A percentile compares a stretch with the other conserved stretches of the same genome.
Conservation (phyloP, 2,113 vertebrate genomes). For the Noturus placidus region DNA sequence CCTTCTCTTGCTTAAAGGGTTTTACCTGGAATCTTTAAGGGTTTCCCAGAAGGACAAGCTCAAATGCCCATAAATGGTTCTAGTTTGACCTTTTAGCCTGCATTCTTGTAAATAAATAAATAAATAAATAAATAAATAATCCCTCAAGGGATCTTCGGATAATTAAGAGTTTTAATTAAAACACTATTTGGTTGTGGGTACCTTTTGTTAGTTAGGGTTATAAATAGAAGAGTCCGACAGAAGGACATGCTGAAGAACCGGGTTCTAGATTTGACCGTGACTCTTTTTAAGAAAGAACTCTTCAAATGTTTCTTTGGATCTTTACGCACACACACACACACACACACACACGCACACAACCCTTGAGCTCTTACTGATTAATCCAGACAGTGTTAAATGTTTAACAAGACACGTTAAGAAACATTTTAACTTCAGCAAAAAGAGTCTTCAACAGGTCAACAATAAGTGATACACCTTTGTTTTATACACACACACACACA, state of each 20-base stretch:
- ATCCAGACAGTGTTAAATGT: neutral
- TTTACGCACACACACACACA: neutral
- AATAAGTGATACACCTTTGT: constrained; percentile 22
- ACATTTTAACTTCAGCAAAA: constrained; percentile 19
- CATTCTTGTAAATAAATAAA: neutral
- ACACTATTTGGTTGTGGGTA: neutral
- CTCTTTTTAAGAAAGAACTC: too few species aligned
- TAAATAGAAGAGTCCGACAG: neutral
- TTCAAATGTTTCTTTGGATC: neutral
- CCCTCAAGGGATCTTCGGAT: neutral
- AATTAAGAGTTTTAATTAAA: neutral
- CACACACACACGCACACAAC: too few species aligned
- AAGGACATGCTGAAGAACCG: neutral
- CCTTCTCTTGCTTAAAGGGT: neutral
- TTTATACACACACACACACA: neutral
- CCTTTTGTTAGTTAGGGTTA: neutral
- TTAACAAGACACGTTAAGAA: constrained; percentile 20
- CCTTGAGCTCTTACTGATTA: constrained; percentile 32
- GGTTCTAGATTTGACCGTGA: neutral
- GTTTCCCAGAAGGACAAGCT: neutral
- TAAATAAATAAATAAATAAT: neutral
- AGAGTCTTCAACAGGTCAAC: neutral
- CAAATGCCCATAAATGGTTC: neutral
- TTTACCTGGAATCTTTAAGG: neutral
- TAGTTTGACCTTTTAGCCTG: neutral